Conservation (phyloP, 2,797 vertebrate genomes). For the Hylomyscus alleni region DNA sequence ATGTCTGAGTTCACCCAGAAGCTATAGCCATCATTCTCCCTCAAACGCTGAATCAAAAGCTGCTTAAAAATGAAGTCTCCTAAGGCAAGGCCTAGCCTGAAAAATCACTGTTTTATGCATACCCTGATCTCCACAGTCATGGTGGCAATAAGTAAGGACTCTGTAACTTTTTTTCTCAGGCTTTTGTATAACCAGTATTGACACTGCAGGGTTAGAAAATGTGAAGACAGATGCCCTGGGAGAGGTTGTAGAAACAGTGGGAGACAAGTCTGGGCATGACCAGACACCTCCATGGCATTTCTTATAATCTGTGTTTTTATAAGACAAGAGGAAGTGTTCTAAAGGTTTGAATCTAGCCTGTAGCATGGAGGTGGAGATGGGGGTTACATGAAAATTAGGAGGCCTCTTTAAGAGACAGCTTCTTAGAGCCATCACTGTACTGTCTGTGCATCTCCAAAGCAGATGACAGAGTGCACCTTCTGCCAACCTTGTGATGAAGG, state of each 20-base stretch:
- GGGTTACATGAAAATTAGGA: neutral
- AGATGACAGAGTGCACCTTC: neutral
- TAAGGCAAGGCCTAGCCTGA: neutral
- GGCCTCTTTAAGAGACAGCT: neutral
- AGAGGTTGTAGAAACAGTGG: neutral
- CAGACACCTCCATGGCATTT: neutral
- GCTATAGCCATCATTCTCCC: neutral
- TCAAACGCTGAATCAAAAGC: neutral
- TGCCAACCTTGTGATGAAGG: neutral
- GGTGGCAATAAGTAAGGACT: neutral
- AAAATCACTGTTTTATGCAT: neutral
- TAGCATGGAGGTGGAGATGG: too few relatives aligned
- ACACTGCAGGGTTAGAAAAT: fast-evolving
- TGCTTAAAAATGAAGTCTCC: neutral
- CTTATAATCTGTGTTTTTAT: neutral
- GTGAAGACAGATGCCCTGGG: too few relatives aligned
- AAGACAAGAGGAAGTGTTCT: neutral
- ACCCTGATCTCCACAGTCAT: neutral
- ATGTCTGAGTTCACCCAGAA: neutral
- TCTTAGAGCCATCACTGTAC: neutral
- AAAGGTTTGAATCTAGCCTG: neutral
- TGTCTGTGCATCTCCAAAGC: neutral
- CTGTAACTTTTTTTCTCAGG: fast-evolving
- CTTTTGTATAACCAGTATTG: neutral
- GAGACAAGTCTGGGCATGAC: fast-evolving